phyloP scores from a whole-genome alignment of 2,113 vertebrate species.

The Puma concolor region DNA sequence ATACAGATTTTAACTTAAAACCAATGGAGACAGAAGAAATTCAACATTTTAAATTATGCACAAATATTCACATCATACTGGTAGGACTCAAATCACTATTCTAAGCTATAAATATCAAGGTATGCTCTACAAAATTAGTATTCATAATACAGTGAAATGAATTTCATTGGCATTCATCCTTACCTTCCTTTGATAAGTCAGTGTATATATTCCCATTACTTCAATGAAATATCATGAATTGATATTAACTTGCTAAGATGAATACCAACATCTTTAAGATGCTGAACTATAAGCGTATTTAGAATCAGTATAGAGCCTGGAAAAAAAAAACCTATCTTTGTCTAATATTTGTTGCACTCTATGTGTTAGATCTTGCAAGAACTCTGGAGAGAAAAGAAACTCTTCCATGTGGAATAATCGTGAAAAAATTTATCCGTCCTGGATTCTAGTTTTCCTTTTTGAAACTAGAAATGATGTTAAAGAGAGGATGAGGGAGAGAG shows the following conservation, averaged over 20 bases:
- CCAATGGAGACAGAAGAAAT: not conserved
- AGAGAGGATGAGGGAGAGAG: not conserved
- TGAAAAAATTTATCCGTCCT: not conserved
- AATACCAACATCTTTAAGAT: not conserved
- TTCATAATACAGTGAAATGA: not conserved
- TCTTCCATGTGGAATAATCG: not conserved
- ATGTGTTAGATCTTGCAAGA: not conserved
- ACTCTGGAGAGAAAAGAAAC: not conserved
- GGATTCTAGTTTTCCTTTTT: not conserved
- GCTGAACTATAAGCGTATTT: not conserved
- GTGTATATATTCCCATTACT: not conserved
- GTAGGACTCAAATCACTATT: not conserved
- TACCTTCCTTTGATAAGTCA: slow-evolving; percentile 6
- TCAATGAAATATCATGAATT: not conserved
- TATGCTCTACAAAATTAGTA: not conserved
- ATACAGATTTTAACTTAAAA: not conserved
- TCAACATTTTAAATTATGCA: not conserved
- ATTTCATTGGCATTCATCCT: not conserved
- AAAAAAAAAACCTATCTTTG: not conserved
- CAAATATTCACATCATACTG: not conserved
- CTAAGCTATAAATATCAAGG: not conserved
- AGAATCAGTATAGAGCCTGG: not conserved
- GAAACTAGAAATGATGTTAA: not conserved
- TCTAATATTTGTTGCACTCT: not conserved
- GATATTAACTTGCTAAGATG: not conserved